Evolutionary conservation across 2,888 invertebrate species (phyloP).

Genomic region (Cryptus viduatorius): DNA sequence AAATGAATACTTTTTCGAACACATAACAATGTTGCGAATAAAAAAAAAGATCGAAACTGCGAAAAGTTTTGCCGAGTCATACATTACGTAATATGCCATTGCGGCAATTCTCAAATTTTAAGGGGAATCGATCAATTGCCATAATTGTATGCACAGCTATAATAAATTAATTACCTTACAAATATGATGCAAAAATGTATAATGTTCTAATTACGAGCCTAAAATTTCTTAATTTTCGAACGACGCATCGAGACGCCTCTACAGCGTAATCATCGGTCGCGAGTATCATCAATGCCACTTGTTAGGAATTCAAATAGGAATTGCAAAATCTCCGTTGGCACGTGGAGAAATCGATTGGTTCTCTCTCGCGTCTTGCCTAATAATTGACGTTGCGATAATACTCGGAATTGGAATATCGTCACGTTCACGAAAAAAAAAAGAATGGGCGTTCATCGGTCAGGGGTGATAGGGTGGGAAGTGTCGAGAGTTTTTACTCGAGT

Average conservation of each 20-base stretch:
- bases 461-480: neutral
- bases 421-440: conserved; percentile 30
- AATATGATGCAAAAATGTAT: too few species aligned
- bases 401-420: conserved; percentile 26
- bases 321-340: neutral
- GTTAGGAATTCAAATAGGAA: neutral
- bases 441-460: neutral
- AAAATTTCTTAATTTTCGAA: neutral
- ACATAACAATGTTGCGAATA: too few species aligned
- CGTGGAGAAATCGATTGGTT: too few species aligned
- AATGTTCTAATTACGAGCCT: neutral
- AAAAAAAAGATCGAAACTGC: too few species aligned
- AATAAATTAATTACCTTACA: too few species aligned
- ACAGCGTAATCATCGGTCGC: neutral
- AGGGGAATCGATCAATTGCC: too few species aligned
- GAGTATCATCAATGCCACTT: neutral
- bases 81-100: too few species aligned
- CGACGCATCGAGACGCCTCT: neutral
- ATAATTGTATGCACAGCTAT: too few species aligned
- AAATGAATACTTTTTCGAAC: too few species aligned
- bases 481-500: neutral
- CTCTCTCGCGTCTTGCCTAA: neutral
- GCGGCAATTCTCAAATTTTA: too few species aligned
- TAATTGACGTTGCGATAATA: conserved; percentile 48
- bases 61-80: too few species aligned